Evolutionary conservation across 2,113 vertebrate species (phyloP).

Genomic region (Bettongia penicillata): DNA sequence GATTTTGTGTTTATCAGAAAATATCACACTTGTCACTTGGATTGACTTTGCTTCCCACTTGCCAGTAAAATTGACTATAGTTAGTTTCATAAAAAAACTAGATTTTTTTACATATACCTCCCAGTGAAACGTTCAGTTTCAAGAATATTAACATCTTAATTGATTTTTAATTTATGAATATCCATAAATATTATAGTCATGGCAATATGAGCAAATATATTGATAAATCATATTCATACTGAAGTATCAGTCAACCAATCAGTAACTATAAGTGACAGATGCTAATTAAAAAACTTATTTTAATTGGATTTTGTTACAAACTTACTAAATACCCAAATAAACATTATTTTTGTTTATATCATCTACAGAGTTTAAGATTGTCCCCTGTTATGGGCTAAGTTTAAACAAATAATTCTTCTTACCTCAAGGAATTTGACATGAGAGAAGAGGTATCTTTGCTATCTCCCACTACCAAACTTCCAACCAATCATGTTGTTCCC

Average conservation of each 20-base stretch:
- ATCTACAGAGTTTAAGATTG: too few species aligned
- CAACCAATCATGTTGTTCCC: too few species aligned
- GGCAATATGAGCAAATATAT: not conserved
- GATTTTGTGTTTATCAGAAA: slow-evolving; percentile 5
- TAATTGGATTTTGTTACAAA: not conserved
- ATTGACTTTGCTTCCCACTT: slow-evolving; percentile 40
- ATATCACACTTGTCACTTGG: not conserved
- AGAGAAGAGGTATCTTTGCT: too few species aligned
- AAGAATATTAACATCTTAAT: not conserved
- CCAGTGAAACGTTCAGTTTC: not conserved
- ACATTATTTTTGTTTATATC: not conserved
- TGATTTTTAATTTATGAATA: not conserved
- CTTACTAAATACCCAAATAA: not conserved
- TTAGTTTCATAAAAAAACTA: not conserved
- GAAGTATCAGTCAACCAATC: not conserved
- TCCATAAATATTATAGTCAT: not conserved
- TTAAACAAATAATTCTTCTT: too few species aligned
- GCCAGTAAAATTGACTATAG: not conserved
- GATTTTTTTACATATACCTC: not conserved
- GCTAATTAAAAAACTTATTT: not conserved
- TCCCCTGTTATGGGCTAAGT: too few species aligned
- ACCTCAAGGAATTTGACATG: too few species aligned
- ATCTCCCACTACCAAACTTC: too few species aligned
- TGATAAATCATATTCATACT: not conserved
- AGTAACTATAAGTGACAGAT: not conserved